Conservation (phyloP, 2,113 vertebrate species). For the Microtus oregoni region DNA sequence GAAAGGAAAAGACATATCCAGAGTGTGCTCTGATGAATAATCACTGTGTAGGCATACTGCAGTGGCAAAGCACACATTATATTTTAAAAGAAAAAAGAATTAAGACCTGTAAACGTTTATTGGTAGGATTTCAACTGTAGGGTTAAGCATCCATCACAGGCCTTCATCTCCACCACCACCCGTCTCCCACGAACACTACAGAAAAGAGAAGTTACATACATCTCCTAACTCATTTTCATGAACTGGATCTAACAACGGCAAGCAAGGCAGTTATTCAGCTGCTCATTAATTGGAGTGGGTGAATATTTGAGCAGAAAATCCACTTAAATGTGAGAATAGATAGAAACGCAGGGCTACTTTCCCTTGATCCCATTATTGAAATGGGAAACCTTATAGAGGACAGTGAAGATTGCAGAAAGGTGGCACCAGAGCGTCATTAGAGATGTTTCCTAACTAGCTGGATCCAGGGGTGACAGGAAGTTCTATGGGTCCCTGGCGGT, state of each 20-base stretch:
- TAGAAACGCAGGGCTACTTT: not conserved
- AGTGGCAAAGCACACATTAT: not conserved
- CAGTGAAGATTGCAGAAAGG: not conserved
- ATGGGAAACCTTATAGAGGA: not conserved
- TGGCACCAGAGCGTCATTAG: not conserved
- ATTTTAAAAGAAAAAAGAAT: constrained; percentile 1
- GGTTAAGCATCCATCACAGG: not conserved
- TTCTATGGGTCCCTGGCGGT: not conserved
- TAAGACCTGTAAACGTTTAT: not conserved
- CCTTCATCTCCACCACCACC: not conserved
- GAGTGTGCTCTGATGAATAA: constrained; percentile 13
- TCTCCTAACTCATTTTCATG: not conserved
- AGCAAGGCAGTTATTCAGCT: not conserved
- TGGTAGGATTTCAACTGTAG: constrained; percentile 32
- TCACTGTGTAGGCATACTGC: not conserved
- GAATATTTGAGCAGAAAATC: not conserved
- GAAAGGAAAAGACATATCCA: not conserved
- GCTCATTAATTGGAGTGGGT: not conserved
- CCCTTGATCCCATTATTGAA: not conserved
- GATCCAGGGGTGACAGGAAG: not conserved
- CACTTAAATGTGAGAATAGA: not conserved
- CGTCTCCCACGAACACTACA: not conserved
- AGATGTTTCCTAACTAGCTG: not conserved
- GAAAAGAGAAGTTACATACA: not conserved
- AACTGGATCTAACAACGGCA: not conserved